phyloP scores from a whole-genome alignment of 2,113 vertebrate species.

The Sebastes fasciatus region DNA sequence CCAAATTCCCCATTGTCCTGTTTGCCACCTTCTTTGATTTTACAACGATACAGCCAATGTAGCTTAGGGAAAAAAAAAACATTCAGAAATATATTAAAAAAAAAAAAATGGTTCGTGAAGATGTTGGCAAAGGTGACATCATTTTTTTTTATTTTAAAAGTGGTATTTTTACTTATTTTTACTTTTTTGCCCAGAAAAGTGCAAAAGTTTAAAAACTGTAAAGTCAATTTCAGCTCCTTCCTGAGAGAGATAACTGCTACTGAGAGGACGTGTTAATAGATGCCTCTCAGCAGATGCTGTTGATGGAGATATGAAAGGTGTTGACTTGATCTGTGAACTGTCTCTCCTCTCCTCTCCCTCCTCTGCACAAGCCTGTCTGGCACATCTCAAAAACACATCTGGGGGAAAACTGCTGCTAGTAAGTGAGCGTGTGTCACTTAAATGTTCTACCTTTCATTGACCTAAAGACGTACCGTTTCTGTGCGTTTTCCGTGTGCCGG shows the following conservation, averaged over 20 bases:
- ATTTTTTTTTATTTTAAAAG: neutral
- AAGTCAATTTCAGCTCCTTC: constrained; percentile 1
- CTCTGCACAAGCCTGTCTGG: constrained; percentile 58
- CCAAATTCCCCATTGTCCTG: neutral
- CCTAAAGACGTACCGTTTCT: constrained; percentile 42
- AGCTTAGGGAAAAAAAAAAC: neutral
- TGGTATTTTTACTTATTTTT: neutral
- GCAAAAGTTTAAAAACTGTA: neutral
- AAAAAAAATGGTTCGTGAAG: neutral
- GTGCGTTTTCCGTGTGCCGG: constrained; percentile 20
- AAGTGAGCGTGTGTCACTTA: constrained; percentile 37
- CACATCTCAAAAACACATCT: constrained; percentile 54
- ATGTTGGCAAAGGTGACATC: neutral
- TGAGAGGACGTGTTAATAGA: constrained; percentile 33
- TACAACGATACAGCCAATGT: neutral
- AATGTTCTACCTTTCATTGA: constrained; percentile 61
- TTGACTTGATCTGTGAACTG: constrained; percentile 54
- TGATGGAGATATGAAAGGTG: constrained; percentile 63
- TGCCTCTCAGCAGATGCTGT: constrained; percentile 40
- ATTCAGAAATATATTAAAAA: no score
- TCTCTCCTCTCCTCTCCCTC: constrained; percentile 45
- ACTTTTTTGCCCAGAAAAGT: neutral
- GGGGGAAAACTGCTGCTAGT: constrained; percentile 19
- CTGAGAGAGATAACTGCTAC: neutral
- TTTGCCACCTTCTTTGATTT: neutral